Conservation (phyloP, 2,888 invertebrate species). For the Diarsia brunnea region DNA sequence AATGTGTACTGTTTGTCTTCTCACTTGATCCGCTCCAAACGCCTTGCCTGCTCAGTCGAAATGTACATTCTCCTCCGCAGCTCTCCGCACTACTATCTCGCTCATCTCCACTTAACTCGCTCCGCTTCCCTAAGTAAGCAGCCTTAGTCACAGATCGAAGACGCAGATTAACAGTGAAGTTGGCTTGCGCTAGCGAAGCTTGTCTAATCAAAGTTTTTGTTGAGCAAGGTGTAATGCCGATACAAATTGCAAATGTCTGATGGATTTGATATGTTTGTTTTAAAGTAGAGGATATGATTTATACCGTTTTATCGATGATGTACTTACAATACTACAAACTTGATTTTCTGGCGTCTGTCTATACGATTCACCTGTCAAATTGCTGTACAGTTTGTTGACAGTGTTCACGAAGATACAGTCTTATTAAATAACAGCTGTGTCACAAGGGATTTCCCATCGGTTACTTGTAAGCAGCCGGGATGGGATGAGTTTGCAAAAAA, state of each 20-base stretch:
- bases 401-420: not conserved
- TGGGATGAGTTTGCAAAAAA: not conserved
- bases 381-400: not conserved
- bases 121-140: not conserved
- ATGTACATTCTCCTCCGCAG: too few species aligned
- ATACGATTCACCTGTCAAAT: not conserved
- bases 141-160: constrained; percentile 32
- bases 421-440: not conserved
- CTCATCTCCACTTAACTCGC: not conserved
- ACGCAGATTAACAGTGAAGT: constrained; percentile 42
- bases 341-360: too few species aligned
- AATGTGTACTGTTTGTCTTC: not conserved
- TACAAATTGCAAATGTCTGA: constrained; percentile 16
- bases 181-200: constrained; percentile 39
- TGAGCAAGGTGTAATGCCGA: constrained; percentile 19
- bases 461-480: not conserved
- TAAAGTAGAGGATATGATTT: not conserved
- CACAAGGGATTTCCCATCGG: not conserved
- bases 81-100: not conserved
- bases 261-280: constrained; percentile 28
- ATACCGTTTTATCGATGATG: not conserved
- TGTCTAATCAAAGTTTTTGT: constrained; percentile 61
- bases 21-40: not conserved
- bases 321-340: too few species aligned
- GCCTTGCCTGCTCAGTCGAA: not conserved